A percentile compares a stretch with the other conserved stretches of the same genome.
Evolutionary conservation across 1,140 invertebrate genomes (phyloP).

Genomic region (Samia ricini): DNA sequence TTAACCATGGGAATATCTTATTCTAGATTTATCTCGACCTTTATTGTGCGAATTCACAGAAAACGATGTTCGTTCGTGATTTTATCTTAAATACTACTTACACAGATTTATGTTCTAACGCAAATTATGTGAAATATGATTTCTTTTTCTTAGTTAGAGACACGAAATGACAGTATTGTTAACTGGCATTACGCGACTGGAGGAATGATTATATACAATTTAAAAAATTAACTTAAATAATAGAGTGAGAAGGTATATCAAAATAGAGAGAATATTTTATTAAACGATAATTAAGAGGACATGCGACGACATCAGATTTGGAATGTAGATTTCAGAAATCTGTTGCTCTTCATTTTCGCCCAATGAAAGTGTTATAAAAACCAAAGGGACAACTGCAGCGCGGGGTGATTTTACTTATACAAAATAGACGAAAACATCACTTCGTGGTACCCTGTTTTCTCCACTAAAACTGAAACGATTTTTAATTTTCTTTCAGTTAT

Average conservation of each 20-base stretch:
- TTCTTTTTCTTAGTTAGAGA: not conserved
- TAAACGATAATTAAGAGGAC: not conserved
- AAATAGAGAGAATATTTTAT: not conserved
- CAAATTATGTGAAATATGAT: slow-evolving; percentile 4
- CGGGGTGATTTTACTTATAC: too few relatives aligned
- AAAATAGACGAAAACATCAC: too few relatives aligned
- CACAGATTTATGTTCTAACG: slow-evolving; percentile 7
- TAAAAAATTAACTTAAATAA: not conserved
- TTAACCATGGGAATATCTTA: slow-evolving; percentile 7
- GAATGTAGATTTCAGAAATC: too few relatives aligned
- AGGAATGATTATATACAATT: not conserved
- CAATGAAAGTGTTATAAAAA: too few relatives aligned
- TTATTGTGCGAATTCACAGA: slow-evolving; percentile 10
- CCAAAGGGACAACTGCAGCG: too few relatives aligned
- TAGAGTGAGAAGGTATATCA: not conserved
- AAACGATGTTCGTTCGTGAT: not conserved
- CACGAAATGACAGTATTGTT: not conserved
- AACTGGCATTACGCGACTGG: not conserved
- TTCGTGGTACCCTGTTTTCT: too few relatives aligned
- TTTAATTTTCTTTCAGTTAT: too few relatives aligned
- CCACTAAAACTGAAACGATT: too few relatives aligned
- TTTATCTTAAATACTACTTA: slow-evolving; percentile 2
- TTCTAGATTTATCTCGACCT: slow-evolving; percentile 8
- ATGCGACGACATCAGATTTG: too few relatives aligned
- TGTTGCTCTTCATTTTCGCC: too few relatives aligned